phyloP scores from a whole-genome alignment of 2,113 vertebrate species.

The Apus apus region DNA sequence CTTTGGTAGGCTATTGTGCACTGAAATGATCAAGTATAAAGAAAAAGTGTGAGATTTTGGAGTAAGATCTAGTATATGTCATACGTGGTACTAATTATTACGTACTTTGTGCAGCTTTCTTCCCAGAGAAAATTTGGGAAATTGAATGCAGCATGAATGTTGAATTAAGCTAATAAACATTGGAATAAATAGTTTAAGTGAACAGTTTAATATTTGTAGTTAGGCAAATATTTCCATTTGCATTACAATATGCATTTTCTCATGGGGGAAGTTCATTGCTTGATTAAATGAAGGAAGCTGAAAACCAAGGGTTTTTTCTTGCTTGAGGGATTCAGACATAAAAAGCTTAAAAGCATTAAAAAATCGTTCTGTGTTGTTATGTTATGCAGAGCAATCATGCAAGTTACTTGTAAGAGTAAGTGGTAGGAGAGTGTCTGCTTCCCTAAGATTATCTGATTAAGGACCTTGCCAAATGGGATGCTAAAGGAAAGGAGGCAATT shows the following conservation, averaged over 20 bases:
- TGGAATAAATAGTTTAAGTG: neutral
- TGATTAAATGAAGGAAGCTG: neutral
- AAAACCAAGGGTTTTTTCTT: neutral
- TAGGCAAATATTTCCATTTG: neutral
- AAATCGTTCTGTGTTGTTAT: neutral
- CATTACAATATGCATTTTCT: neutral
- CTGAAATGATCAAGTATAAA: neutral
- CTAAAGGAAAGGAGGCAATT: neutral
- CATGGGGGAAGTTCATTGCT: neutral
- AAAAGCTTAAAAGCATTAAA: neutral
- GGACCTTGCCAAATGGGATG: neutral
- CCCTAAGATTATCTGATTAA: neutral
- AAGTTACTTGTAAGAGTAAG: neutral
- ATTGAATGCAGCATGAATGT: neutral
- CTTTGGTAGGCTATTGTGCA: neutral
- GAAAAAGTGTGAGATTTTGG: neutral
- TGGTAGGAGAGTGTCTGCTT: neutral
- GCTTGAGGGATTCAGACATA: neutral
- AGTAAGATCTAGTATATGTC: neutral
- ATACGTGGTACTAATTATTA: neutral
- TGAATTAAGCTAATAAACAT: neutral
- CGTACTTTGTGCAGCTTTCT: neutral
- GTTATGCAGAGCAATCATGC: neutral
- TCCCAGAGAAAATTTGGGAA: neutral
- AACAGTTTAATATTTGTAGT: neutral